These are phyloP conservation scores for Haemorhous mexicanus DNA, from an alignment of 2,113 vertebrate species.

Conservation along the genomic window DNA sequence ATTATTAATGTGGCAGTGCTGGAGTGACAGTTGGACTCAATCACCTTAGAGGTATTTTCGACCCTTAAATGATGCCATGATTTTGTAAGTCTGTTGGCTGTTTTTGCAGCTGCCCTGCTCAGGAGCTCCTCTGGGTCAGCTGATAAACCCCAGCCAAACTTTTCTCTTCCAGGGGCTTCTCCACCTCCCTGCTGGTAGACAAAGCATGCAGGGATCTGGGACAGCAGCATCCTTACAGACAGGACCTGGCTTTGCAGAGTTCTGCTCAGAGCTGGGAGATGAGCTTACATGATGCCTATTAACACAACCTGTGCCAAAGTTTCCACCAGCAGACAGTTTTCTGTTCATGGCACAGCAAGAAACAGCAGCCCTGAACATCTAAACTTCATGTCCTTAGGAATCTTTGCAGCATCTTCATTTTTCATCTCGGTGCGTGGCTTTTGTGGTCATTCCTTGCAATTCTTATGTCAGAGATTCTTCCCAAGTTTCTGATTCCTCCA, in stretches of 20 bases:
- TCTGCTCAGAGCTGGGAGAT: not conserved
- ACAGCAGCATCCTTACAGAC: not conserved
- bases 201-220: not conserved
- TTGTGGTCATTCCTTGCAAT: not conserved
- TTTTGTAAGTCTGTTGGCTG: not conserved
- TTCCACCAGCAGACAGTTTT: not conserved
- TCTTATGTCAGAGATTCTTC: not conserved
- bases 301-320: not conserved
- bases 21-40: not conserved
- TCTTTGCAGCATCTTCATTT: not conserved
- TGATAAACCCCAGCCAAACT: not conserved
- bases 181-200: not conserved
- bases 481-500: not conserved
- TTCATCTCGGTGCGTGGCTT: fast-evolving
- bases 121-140: not conserved
- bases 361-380: not conserved
- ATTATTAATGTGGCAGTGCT: not conserved
- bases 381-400: fast-evolving
- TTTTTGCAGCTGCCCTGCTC: not conserved
- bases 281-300: not conserved
- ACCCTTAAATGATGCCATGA: not conserved
- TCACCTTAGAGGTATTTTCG: not conserved
- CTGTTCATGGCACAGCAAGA: not conserved
- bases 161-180: not conserved
- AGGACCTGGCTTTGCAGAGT: not conserved